Percentiles rank a stretch among this genome's conserved stretches.
Conservation (phyloP, 2,113 vertebrate species). For the Chitala chitala region DNA sequence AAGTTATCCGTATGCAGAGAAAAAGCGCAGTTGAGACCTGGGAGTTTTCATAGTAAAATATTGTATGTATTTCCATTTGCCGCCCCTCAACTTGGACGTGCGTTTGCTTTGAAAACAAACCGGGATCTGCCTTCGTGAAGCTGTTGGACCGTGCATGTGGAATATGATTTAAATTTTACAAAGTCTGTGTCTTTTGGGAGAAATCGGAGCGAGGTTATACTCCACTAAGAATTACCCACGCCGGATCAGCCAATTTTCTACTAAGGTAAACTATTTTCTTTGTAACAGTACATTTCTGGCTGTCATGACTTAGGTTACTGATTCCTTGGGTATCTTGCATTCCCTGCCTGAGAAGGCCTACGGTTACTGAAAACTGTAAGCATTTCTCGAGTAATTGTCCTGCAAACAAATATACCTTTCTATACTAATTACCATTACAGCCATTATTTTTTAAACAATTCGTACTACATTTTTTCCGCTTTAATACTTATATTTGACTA, state of each 20-base stretch:
- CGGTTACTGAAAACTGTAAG: neutral
- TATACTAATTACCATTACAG: too few species aligned
- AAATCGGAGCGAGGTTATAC: neutral
- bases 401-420: too few species aligned
- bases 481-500: too few species aligned
- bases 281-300: neutral
- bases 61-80: neutral
- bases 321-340: neutral
- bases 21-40: neutral
- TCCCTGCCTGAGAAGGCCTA: constrained; percentile 13
- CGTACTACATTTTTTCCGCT: too few species aligned
- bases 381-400: too few species aligned
- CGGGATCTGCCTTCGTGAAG: neutral
- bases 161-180: constrained; percentile 15
- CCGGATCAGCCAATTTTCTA: neutral
- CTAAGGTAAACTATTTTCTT: constrained; percentile 6
- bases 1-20: neutral
- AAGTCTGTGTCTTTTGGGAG: neutral
- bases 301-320: neutral
- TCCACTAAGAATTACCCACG: neutral
- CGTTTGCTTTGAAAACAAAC: constrained; percentile 13
- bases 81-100: constrained; percentile 18
- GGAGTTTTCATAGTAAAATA: neutral
- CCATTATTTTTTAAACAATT: too few species aligned
- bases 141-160: constrained; percentile 1